Conservation (phyloP, 1,140 invertebrate genomes). For the Drosophila novamexicana region DNA sequence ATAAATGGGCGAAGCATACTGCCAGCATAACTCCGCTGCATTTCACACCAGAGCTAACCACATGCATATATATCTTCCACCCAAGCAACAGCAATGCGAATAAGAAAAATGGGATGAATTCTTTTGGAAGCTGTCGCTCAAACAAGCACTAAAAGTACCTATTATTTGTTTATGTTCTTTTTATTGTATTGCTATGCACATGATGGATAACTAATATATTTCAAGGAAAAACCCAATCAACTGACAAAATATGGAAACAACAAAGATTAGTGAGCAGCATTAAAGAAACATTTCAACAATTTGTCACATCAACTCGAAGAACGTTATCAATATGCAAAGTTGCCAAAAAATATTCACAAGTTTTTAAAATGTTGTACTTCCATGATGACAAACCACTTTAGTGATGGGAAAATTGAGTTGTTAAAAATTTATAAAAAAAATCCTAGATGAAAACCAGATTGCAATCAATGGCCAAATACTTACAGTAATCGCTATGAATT, state of each 20-base stretch:
- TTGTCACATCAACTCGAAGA: neutral
- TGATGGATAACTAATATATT: conserved; percentile 7
- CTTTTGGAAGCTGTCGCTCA: neutral
- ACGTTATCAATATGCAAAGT: conserved; percentile 12
- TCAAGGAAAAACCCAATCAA: conserved; percentile 12
- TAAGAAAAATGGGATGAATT: neutral
- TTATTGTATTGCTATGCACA: neutral
- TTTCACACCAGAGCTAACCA: neutral
- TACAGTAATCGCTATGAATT: too few species aligned
- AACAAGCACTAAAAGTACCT: conserved; percentile 13
- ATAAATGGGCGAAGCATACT: conserved; percentile 22
- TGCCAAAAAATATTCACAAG: neutral
- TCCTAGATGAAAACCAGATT: too few species aligned
- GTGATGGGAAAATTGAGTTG: neutral
- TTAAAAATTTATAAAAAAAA: too few species aligned
- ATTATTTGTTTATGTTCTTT: conserved; percentile 14
- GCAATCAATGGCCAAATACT: neutral
- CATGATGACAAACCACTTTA: neutral
- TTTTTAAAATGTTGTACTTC: neutral
- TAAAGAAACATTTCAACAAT: neutral
- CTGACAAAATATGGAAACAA: neutral
- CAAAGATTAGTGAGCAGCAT: neutral
- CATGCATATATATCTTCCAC: neutral
- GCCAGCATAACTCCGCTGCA: conserved; percentile 11
- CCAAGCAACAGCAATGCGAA: conserved; percentile 21